These are phyloP conservation scores for Agelastica alni DNA, from an alignment of 2,888 invertebrate genomes.

Conservation along the genomic window DNA sequence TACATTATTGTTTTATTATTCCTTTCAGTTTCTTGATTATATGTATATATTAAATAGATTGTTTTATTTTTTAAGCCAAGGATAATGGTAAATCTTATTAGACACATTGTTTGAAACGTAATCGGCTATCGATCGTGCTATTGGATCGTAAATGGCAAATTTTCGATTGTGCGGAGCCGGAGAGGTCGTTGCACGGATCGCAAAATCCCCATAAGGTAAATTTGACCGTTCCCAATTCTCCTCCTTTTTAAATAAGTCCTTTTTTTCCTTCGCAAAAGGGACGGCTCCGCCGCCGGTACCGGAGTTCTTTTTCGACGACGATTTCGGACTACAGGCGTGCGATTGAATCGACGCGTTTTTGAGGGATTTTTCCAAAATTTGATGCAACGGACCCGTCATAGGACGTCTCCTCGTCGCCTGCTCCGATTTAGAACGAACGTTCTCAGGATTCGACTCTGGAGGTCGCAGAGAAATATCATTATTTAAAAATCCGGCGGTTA, in stretches of 20 bases:
- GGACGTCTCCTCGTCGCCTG: constrained; percentile 21
- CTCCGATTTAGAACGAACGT: constrained; percentile 17
- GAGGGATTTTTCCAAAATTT: constrained; percentile 18
- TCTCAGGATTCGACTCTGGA: not conserved
- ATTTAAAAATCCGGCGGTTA: not conserved
- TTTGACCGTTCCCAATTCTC: not conserved
- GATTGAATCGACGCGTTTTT: constrained; percentile 32
- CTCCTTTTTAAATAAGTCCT: too few relatives aligned
- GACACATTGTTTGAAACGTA: constrained; percentile 50
- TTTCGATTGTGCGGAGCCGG: constrained; percentile 30
- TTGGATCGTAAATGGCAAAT: constrained; percentile 48
- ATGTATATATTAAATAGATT: too few relatives aligned
- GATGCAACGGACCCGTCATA: constrained; percentile 17
- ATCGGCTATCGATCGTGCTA: constrained; percentile 53
- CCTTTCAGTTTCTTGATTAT: too few relatives aligned
- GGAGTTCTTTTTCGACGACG: constrained; percentile 5
- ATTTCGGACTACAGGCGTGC: constrained; percentile 35
- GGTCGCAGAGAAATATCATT: constrained; percentile 3
- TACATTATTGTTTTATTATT: too few relatives aligned
- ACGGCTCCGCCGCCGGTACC: not conserved
- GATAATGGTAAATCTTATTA: constrained; percentile 27
- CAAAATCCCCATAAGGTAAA: constrained; percentile 14
- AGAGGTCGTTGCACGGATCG: constrained; percentile 14
- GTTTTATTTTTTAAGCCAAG: constrained; percentile 27
- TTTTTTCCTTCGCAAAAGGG: not conserved